Evolutionary conservation across 2,888 invertebrate species (phyloP).

Genomic region (Polietes domitor): DNA sequence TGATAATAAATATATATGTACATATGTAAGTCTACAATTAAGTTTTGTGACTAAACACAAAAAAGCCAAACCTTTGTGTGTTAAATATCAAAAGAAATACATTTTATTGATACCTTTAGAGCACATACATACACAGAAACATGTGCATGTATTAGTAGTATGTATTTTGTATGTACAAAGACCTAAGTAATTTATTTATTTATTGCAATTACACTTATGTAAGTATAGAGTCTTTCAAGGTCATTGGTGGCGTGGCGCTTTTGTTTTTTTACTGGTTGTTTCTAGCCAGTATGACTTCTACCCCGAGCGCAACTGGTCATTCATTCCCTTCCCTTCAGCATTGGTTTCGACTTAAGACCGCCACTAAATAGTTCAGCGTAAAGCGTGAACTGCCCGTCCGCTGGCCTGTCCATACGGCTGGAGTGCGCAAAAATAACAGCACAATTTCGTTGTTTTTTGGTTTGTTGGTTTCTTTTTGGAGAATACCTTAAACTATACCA

Average conservation of each 20-base stretch:
- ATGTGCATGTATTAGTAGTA: background rate
- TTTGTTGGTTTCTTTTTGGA: background rate
- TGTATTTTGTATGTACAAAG: background rate
- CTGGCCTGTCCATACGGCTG: background rate
- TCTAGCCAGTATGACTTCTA: too few relatives aligned
- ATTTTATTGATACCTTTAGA: conserved; percentile 3
- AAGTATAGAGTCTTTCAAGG: conserved; percentile 60
- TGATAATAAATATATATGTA: background rate
- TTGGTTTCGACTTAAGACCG: background rate
- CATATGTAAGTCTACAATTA: background rate
- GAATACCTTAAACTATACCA: conserved; percentile 10
- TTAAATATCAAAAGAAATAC: background rate
- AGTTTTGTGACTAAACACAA: conserved; percentile 31
- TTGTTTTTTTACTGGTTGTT: background rate
- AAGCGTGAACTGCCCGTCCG: background rate
- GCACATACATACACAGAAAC: background rate
- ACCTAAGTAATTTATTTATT: conserved; percentile 19
- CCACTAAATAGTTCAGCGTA: too few relatives aligned
- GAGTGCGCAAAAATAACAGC: conserved; percentile 21
- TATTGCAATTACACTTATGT: conserved; percentile 41
- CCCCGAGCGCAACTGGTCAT: background rate
- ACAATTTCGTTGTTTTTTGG: background rate
- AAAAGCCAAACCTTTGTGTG: conserved; percentile 17
- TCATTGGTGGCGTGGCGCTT: conserved; percentile 35
- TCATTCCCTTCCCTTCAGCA: too few relatives aligned